Conservation (phyloP, 2,113 vertebrate species). For the Panthera tigris region DNA sequence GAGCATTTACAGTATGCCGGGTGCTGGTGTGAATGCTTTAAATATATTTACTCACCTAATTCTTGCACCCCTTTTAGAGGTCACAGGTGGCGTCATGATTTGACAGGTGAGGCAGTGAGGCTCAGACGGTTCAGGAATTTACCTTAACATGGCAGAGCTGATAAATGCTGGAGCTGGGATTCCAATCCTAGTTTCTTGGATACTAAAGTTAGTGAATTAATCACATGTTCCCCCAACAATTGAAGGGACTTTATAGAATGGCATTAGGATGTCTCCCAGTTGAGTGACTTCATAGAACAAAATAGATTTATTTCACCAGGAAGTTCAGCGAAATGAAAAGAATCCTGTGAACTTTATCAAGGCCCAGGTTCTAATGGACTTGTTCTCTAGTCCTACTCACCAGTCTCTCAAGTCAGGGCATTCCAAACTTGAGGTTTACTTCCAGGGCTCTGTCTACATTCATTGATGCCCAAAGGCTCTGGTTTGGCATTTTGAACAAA, state of each 20-base stretch:
- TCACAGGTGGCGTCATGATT: background rate
- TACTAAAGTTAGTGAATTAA: background rate
- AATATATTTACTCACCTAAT: background rate
- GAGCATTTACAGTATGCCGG: background rate
- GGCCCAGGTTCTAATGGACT: background rate
- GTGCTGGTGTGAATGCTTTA: background rate
- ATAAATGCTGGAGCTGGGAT: background rate
- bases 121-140: background rate
- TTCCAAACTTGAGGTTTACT: background rate
- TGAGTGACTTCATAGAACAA: background rate
- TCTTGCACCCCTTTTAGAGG: background rate
- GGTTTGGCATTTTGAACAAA: background rate
- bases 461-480: background rate
- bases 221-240: background rate
- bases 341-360: background rate
- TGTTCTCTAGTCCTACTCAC: background rate
- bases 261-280: background rate
- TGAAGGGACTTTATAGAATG: background rate
- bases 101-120: background rate
- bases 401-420: background rate
- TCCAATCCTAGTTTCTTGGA: background rate
- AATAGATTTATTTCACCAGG: background rate
- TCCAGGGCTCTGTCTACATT: background rate
- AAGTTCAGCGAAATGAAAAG: background rate
- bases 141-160: background rate